These are phyloP conservation scores for Spodoptera litura DNA, from an alignment of 1,140 invertebrate species.

Conservation along the genomic window DNA sequence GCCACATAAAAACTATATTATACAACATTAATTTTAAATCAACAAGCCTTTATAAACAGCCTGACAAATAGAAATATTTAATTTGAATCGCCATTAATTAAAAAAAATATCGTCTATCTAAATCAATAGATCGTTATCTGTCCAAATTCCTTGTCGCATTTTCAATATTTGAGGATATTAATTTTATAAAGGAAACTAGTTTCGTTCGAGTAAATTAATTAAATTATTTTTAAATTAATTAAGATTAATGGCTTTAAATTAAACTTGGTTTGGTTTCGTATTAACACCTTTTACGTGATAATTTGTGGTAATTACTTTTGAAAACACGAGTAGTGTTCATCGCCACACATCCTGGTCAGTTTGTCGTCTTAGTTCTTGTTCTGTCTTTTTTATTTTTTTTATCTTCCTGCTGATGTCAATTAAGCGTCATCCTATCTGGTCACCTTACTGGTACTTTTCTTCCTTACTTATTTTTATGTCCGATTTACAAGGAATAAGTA, in stretches of 20 bases:
- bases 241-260: slow-evolving; percentile 62
- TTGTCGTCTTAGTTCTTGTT: too few species aligned
- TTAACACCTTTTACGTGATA: slow-evolving; percentile 62
- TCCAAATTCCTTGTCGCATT: slow-evolving; percentile 27
- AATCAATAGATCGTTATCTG: slow-evolving; percentile 43
- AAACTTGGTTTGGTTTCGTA: slow-evolving; percentile 51
- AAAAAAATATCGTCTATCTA: slow-evolving; percentile 17
- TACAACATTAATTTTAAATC: neutral
- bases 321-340: too few species aligned
- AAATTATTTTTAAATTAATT: slow-evolving; percentile 26
- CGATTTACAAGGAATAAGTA: too few species aligned
- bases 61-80: slow-evolving; percentile 35
- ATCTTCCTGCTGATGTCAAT: too few species aligned
- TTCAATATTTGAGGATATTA: slow-evolving; percentile 17
- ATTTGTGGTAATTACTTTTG: too few species aligned
- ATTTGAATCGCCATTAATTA: slow-evolving; percentile 7
- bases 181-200: slow-evolving; percentile 13
- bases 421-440: too few species aligned
- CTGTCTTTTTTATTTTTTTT: too few species aligned
- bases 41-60: neutral
- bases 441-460: too few species aligned
- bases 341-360: too few species aligned
- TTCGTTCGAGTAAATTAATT: neutral
- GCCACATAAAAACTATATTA: neutral
- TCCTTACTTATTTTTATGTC: too few species aligned